Conservation (phyloP, 2,888 invertebrate genomes). For the Pherbina coryleti region DNA sequence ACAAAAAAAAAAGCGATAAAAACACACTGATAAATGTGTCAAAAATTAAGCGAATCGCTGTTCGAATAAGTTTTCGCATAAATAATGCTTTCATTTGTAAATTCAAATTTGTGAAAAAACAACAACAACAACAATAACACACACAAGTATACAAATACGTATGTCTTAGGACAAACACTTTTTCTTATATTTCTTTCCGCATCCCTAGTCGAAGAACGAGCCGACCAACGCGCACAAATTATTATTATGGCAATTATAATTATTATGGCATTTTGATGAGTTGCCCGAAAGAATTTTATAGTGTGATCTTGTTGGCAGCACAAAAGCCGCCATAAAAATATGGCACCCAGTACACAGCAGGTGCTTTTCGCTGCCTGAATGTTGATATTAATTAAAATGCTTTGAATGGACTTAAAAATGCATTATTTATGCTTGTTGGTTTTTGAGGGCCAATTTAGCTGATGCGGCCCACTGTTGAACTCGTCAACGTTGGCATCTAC, state of each 20-base stretch:
- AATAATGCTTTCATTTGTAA: neutral
- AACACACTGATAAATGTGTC: no score
- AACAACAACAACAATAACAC: neutral
- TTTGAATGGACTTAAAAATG: no score
- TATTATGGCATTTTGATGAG: slow-evolving; percentile 9
- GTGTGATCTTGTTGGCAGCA: slow-evolving; percentile 8
- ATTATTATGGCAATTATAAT: slow-evolving; percentile 8
- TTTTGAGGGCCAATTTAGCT: no score
- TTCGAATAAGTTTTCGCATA: no score
- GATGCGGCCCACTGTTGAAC: no score
- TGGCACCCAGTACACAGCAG: neutral
- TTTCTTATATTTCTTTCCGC: neutral
- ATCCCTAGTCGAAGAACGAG: neutral
- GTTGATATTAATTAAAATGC: no score
- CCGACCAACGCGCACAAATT: neutral
- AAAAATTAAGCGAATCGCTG: no score
- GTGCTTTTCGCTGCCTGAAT: neutral
- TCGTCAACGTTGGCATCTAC: no score
- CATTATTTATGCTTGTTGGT: no score
- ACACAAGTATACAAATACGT: neutral
- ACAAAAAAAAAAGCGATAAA: no score
- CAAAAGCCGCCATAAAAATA: neutral
- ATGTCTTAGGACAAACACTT: neutral
- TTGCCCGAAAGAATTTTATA: neutral
- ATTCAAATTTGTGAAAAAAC: neutral